phyloP scores from a whole-genome alignment of 2,888 invertebrate genomes.

The Xiphydria camelus region DNA sequence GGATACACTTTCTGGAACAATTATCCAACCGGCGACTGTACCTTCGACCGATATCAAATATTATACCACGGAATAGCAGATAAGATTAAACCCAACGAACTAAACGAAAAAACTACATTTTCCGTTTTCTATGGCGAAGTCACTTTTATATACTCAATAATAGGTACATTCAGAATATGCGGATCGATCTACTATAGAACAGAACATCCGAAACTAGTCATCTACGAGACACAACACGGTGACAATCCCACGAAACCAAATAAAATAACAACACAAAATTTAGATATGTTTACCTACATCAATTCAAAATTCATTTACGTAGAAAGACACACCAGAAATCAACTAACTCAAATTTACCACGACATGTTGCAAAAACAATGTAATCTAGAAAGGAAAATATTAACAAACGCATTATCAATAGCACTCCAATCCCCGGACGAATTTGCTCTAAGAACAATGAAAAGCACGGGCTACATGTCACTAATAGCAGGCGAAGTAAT shows the following conservation, averaged over 20 bases:
- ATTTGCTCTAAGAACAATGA: constrained; percentile 31
- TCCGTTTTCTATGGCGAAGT: too few species aligned
- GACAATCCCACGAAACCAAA: neutral
- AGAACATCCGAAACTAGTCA: constrained; percentile 24
- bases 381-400: constrained; percentile 29
- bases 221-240: constrained; percentile 7
- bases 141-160: too few species aligned
- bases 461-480: constrained; percentile 33
- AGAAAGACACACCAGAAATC: constrained; percentile 26
- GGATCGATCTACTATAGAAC: constrained; percentile 17
- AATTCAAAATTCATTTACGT: constrained; percentile 30
- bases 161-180: constrained; percentile 11
- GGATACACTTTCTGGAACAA: too few species aligned
- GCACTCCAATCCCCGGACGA: constrained; percentile 31
- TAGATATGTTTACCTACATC: constrained; percentile 21
- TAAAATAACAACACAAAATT: constrained; percentile 6
- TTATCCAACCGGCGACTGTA: too few species aligned
- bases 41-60: too few species aligned
- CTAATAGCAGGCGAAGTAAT: constrained; percentile 32
- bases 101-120: too few species aligned
- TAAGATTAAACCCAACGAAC: too few species aligned
- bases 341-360: constrained; percentile 24
- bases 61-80: too few species aligned
- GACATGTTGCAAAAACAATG: constrained; percentile 33
- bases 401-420: constrained; percentile 29